Conservation (phyloP, 1,140 invertebrate species). For the Druon quercuslanigerum region DNA sequence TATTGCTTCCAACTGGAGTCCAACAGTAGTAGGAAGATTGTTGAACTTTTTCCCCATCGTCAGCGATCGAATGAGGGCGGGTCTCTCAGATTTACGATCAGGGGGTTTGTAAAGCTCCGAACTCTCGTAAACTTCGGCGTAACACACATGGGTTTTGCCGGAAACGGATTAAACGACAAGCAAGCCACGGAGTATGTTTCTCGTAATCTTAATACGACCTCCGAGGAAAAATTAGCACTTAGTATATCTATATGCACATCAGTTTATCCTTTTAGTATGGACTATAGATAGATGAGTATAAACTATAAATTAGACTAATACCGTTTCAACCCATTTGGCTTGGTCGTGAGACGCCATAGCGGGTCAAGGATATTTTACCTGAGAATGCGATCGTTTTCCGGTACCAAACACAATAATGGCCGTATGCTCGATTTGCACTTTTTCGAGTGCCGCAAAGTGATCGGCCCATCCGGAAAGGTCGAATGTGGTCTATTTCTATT, state of each 20-base stretch:
- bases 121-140: slow-evolving; percentile 9
- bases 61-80: slow-evolving; percentile 18
- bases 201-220: slow-evolving; percentile 13
- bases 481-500: not conserved
- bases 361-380: not conserved
- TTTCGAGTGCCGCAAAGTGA: no score
- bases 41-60: not conserved
- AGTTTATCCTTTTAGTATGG: not conserved
- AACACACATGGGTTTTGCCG: slow-evolving; percentile 20
- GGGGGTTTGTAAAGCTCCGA: not conserved
- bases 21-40: not conserved
- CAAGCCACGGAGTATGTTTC: not conserved
- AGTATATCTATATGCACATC: not conserved
- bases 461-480: not conserved
- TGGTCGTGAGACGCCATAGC: not conserved
- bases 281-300: not conserved
- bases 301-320: not conserved
- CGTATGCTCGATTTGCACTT: not conserved
- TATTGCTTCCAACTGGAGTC: not conserved
- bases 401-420: not conserved
- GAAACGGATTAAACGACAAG: slow-evolving; percentile 17
- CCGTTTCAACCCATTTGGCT: not conserved
- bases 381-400: not conserved
- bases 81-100: slow-evolving; percentile 12
- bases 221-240: not conserved